phyloP scores from a whole-genome alignment of 64 coral and sea anemone genomes.

The Trachythela sp. region DNA sequence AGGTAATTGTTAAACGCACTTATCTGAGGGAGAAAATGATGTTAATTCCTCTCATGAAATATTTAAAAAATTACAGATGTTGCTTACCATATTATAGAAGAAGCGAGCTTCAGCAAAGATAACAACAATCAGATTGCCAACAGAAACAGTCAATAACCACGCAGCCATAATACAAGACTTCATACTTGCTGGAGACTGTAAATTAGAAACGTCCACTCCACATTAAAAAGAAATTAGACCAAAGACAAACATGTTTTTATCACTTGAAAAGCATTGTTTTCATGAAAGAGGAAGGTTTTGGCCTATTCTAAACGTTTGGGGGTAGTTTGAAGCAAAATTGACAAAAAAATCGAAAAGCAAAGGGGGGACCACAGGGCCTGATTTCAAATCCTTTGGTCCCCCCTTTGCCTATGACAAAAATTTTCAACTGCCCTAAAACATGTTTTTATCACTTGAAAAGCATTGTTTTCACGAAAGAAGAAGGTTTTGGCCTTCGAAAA shows the following conservation, averaged over 20 bases:
- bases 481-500: too few relatives aligned
- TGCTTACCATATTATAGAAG: conserved; percentile 78
- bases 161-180: conserved; percentile 98
- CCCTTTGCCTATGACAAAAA: too few relatives aligned
- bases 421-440: too few relatives aligned
- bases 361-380: too few relatives aligned
- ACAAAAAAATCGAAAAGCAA: not conserved
- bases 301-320: too few relatives aligned
- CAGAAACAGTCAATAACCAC: conserved; percentile 89
- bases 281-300: not conserved
- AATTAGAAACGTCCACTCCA: too few relatives aligned
- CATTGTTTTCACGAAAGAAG: not conserved
- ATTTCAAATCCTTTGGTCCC: too few relatives aligned
- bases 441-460: too few relatives aligned
- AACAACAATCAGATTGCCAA: conserved; percentile 94
- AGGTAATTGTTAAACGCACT: too few relatives aligned
- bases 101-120: conserved; percentile 90
- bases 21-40: not conserved
- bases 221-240: too few relatives aligned
- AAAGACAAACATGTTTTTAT: conserved; percentile 4
- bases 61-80: not conserved
- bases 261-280: too few relatives aligned
- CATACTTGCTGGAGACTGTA: conserved; percentile 85
- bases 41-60: not conserved
- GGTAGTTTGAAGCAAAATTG: too few relatives aligned